Evolutionary conservation across 2,888 invertebrate species (phyloP).

Genomic region (Nomada fabriciana): DNA sequence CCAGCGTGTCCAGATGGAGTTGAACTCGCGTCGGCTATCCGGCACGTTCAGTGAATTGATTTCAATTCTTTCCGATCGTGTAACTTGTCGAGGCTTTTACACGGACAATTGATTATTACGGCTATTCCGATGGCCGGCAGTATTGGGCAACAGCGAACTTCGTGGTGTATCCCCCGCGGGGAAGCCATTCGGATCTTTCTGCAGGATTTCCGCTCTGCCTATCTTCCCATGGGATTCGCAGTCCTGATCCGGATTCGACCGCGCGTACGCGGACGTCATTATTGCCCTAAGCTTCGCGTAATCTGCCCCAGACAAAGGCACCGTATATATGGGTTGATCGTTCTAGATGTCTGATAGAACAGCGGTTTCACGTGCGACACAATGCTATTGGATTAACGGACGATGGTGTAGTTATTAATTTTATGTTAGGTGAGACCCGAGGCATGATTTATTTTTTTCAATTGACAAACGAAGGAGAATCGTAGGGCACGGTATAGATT

Average conservation of each 20-base stretch:
- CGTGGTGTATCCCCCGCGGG: slow-evolving; percentile 28
- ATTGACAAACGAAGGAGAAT: too few relatives aligned
- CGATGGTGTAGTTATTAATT: too few relatives aligned
- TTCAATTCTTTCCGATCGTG: slow-evolving; percentile 76
- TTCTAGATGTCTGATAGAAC: background rate
- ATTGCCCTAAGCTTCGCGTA: slow-evolving; percentile 45
- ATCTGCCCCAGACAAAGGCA: slow-evolving; percentile 36
- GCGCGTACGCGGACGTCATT: slow-evolving; percentile 60
- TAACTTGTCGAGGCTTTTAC: slow-evolving; percentile 73
- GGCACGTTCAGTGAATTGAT: slow-evolving; percentile 74
- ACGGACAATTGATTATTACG: slow-evolving; percentile 78
- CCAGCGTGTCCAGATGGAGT: slow-evolving; percentile 60
- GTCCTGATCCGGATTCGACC: slow-evolving; percentile 54
- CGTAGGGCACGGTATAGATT: too few relatives aligned
- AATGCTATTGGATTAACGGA: too few relatives aligned
- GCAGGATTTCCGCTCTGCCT: slow-evolving; percentile 55
- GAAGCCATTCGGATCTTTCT: slow-evolving; percentile 46
- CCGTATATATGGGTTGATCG: background rate
- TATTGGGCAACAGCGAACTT: slow-evolving; percentile 48
- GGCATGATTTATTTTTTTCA: too few relatives aligned
- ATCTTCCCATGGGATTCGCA: slow-evolving; percentile 55
- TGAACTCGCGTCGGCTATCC: slow-evolving; percentile 60
- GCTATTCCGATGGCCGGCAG: slow-evolving; percentile 69
- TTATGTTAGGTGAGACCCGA: too few relatives aligned
- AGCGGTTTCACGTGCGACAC: background rate